phyloP scores from a whole-genome alignment of 1,140 invertebrate species.

The Proctacanthus coquilletti region DNA sequence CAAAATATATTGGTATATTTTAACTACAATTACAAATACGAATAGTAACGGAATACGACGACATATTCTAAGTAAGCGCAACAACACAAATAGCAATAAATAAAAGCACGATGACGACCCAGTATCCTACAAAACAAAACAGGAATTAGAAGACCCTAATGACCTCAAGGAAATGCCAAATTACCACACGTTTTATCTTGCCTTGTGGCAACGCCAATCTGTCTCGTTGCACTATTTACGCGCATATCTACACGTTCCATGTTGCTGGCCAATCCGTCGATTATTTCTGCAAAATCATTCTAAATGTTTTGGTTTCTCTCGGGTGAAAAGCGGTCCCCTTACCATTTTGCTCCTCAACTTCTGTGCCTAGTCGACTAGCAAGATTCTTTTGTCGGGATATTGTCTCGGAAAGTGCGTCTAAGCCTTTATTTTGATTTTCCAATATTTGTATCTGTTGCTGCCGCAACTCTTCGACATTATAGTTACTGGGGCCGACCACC shows the following conservation, averaged over 20 bases:
- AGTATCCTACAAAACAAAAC: slow-evolving; percentile 32
- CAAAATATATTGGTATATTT: too few species aligned
- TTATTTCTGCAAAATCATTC: slow-evolving; percentile 43
- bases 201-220: slow-evolving; percentile 43
- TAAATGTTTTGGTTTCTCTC: not conserved
- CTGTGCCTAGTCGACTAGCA: slow-evolving; percentile 53
- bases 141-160: slow-evolving; percentile 6
- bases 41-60: too few species aligned
- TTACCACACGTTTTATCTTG: slow-evolving; percentile 54
- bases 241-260: slow-evolving; percentile 53
- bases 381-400: slow-evolving; percentile 63
- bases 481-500: not conserved
- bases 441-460: slow-evolving; percentile 27
- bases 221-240: slow-evolving; percentile 47
- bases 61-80: slow-evolving; percentile 17
- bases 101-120: slow-evolving; percentile 47
- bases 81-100: slow-evolving; percentile 38
- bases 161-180: too few species aligned
- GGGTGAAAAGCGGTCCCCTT: slow-evolving; percentile 8
- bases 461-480: slow-evolving; percentile 15
- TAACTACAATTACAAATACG: too few species aligned
- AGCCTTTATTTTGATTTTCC: slow-evolving; percentile 57
- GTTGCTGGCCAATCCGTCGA: slow-evolving; percentile 60
- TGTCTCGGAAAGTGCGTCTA: slow-evolving; percentile 59
- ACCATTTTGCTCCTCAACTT: slow-evolving; percentile 71